Percentiles rank a stretch among this genome's conserved stretches.
Conservation (phyloP, 1,140 invertebrate genomes). For the Hesperophylax magnus region DNA sequence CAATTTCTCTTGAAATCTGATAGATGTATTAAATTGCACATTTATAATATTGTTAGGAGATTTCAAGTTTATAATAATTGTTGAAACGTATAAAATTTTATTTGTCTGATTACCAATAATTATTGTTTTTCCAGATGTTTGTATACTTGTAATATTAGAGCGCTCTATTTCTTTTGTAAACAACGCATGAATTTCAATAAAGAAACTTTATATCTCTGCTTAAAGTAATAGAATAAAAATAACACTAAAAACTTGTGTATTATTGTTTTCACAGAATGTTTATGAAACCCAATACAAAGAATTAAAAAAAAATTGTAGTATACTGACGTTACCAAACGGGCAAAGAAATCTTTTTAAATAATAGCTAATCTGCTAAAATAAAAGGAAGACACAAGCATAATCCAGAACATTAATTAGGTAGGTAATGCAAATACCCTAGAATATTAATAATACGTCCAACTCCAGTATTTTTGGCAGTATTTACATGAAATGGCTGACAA, state of each 20-base stretch:
- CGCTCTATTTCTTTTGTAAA: constrained; percentile 34
- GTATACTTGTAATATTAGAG: constrained; percentile 20
- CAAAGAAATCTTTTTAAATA: no score
- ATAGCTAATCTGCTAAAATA: no score
- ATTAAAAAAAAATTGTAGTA: no score
- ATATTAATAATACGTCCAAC: no score
- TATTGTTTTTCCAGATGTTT: constrained; percentile 19
- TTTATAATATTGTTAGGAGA: constrained; percentile 39
- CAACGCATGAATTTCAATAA: constrained; percentile 40
- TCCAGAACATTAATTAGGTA: no score
- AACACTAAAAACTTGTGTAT: not conserved
- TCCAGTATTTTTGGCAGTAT: no score
- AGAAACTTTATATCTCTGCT: constrained; percentile 38
- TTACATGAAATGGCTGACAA: no score
- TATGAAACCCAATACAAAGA: no score
- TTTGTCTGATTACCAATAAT: constrained; percentile 31
- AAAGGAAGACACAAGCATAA: no score
- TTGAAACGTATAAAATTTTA: constrained; percentile 31
- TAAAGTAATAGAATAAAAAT: constrained; percentile 34
- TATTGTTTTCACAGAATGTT: no score
- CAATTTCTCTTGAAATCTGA: constrained; percentile 36
- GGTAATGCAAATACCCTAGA: no score
- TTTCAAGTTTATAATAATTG: constrained; percentile 37
- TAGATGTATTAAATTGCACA: constrained; percentile 37
- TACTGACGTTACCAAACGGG: no score